Conservation (phyloP, 2,113 vertebrate genomes). For the Mastomys coucha region DNA sequence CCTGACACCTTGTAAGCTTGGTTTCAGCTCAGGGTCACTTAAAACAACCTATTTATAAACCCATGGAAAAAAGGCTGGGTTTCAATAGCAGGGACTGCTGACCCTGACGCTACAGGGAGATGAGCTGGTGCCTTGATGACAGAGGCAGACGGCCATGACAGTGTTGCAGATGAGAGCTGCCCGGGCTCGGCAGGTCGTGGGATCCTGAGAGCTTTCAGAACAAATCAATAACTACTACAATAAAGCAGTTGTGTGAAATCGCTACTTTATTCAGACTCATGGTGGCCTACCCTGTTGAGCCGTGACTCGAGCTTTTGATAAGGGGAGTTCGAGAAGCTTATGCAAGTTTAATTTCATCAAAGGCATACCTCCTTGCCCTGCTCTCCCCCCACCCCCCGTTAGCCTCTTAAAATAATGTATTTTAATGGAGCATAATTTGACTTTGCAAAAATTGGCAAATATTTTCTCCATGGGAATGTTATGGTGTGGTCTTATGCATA, state of each 20-base stretch:
- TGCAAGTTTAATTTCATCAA: conserved; percentile 62
- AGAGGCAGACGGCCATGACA: conserved; percentile 46
- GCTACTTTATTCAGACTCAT: conserved; percentile 72
- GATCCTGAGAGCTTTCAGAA: conserved; percentile 77
- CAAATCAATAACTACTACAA: conserved; percentile 80
- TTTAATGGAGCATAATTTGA: not conserved
- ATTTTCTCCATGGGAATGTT: not conserved
- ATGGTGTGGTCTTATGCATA: not conserved
- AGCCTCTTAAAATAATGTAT: conserved; percentile 3
- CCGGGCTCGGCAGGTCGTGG: conserved; percentile 36
- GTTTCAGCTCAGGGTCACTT: conserved; percentile 80
- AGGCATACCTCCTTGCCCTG: not conserved
- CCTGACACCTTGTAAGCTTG: conserved; percentile 78
- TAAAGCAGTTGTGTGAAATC: conserved; percentile 70
- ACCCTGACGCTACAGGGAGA: conserved; percentile 74
- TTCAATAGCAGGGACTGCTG: conserved; percentile 74
- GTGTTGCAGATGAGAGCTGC: conserved; percentile 40
- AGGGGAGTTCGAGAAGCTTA: conserved; percentile 17
- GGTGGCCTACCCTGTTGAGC: conserved; percentile 75
- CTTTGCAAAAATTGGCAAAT: not conserved
- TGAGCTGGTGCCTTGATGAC: conserved; percentile 70
- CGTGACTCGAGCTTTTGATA: conserved; percentile 66
- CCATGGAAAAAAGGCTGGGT: conserved; percentile 57
- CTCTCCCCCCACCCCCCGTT: not conserved
- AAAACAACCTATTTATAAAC: conserved; percentile 84